Percentiles rank a stretch among this genome's conserved stretches.
phyloP scores from a whole-genome alignment of 2,888 invertebrate species.

The Ectemnius lituratus region DNA sequence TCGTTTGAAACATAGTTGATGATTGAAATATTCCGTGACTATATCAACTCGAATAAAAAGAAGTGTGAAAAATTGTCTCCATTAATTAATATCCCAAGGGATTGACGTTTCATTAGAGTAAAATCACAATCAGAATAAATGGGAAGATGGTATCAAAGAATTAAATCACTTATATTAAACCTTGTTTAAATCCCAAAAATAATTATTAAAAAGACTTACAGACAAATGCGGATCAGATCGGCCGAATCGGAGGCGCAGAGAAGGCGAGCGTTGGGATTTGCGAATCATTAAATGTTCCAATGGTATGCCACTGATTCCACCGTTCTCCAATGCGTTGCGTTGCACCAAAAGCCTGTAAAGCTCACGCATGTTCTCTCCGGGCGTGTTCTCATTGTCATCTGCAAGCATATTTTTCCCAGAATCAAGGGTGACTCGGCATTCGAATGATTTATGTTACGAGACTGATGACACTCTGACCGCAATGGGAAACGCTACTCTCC shows the following conservation, averaged over 20 bases:
- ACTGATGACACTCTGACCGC: background rate
- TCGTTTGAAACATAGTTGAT: too few relatives aligned
- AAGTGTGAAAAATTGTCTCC: too few relatives aligned
- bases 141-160: too few relatives aligned
- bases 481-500: too few relatives aligned
- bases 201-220: slow-evolving; percentile 52
- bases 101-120: too few relatives aligned
- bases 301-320: slow-evolving; percentile 44
- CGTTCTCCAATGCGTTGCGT: slow-evolving; percentile 58
- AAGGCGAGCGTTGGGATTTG: slow-evolving; percentile 71
- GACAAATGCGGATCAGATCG: slow-evolving; percentile 65
- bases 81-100: too few relatives aligned
- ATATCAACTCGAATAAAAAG: too few relatives aligned
- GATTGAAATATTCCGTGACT: too few relatives aligned
- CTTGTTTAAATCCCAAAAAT: background rate
- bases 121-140: too few relatives aligned
- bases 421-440: background rate
- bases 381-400: slow-evolving; percentile 61
- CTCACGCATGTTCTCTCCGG: slow-evolving; percentile 62
- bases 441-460: background rate
- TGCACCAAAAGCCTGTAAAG: slow-evolving; percentile 64
- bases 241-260: slow-evolving; percentile 71
- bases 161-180: too few relatives aligned
- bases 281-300: slow-evolving; percentile 70
- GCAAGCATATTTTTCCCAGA: slow-evolving; percentile 4